Evolutionary conservation across 2,888 invertebrate species (phyloP).

Genomic region (Thecophora atra): DNA sequence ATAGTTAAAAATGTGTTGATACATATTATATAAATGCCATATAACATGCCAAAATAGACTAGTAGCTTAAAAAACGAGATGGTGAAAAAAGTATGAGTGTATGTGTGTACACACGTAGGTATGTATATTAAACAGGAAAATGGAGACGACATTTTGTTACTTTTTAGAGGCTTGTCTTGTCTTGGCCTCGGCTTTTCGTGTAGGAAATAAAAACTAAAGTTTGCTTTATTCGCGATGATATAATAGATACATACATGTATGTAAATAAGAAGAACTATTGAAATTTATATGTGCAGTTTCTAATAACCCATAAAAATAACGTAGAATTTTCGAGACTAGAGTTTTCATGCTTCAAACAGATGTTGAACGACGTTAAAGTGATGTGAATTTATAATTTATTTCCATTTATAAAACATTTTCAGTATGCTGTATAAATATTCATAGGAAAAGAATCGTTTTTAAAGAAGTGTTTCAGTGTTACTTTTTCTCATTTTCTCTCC

Average conservation of each 20-base stretch:
- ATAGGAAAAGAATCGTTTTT: too few relatives aligned
- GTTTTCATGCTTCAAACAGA: background rate
- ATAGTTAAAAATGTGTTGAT: too few relatives aligned
- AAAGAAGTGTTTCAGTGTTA: too few relatives aligned
- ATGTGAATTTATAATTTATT: too few relatives aligned
- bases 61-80: slow-evolving; percentile 4
- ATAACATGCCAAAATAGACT: background rate
- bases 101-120: too few relatives aligned
- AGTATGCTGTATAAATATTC: too few relatives aligned
- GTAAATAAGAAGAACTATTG: background rate
- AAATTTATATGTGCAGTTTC: background rate
- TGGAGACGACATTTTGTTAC: slow-evolving; percentile 31
- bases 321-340: background rate
- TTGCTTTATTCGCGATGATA: slow-evolving; percentile 22
- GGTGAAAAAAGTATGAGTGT: slow-evolving; percentile 16
- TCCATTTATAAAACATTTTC: too few relatives aligned
- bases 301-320: background rate
- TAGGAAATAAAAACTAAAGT: slow-evolving; percentile 16
- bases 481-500: background rate
- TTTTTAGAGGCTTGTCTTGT: slow-evolving; percentile 7
- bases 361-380: background rate
- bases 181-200: slow-evolving; percentile 11
- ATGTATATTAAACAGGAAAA: slow-evolving; percentile 27
- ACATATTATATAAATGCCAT: background rate
- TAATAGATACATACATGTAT: slow-evolving; percentile 10